A percentile compares a stretch with the other conserved stretches of the same genome.
Conservation (phyloP, 2,797 vertebrate genomes). For the Sus cebifrons region DNA sequence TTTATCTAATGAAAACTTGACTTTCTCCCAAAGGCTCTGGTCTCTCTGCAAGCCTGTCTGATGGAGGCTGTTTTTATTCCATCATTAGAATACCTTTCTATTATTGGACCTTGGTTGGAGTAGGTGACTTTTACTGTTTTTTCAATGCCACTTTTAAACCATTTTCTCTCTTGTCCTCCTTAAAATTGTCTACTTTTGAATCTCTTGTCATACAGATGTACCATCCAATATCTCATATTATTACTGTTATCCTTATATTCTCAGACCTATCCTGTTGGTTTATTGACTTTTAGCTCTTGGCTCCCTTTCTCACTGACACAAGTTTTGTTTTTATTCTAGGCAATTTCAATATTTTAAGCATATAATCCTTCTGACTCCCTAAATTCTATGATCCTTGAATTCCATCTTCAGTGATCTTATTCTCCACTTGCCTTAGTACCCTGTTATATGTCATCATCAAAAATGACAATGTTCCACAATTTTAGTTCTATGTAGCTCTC, state of each 20-base stretch:
- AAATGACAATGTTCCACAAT: background rate
- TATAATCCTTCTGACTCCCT: background rate
- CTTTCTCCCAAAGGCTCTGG: background rate
- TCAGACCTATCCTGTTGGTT: background rate
- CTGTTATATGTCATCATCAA: background rate
- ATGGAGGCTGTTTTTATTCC: background rate
- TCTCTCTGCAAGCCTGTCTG: background rate
- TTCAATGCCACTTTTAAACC: background rate
- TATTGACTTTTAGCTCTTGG: background rate
- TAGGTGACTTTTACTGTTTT: background rate
- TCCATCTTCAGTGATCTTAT: background rate
- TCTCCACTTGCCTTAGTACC: background rate
- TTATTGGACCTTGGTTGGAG: background rate
- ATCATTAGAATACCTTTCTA: background rate
- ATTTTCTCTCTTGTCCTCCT: background rate
- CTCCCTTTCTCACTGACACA: background rate
- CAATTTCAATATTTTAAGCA: background rate
- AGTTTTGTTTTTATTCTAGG: background rate
- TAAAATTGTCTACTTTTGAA: background rate
- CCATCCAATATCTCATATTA: background rate
- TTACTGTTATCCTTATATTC: background rate
- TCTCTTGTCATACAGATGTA: background rate
- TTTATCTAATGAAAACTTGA: slow-evolving; percentile 36
- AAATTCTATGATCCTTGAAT: background rate
- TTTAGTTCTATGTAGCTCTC: background rate